Conservation (phyloP, 2,113 vertebrate species). For the Ailurus styani region DNA sequence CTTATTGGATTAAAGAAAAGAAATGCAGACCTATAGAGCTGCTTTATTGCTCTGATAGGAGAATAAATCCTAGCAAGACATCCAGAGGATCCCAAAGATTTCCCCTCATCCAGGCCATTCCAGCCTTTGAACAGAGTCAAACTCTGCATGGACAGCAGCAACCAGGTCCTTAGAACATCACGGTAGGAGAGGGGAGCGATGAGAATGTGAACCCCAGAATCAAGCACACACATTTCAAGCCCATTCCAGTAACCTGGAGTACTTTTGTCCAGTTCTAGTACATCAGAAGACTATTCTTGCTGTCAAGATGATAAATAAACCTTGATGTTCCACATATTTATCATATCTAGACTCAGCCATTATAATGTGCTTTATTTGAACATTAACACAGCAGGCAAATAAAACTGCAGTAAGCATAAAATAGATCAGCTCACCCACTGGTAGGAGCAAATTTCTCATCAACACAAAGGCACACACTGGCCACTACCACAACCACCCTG, state of each 20-base stretch:
- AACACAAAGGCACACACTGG: fast-evolving
- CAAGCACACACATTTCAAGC: not conserved
- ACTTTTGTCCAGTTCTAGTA: not conserved
- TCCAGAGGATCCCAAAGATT: not conserved
- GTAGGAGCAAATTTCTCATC: not conserved
- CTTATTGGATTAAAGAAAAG: not conserved
- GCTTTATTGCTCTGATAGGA: not conserved
- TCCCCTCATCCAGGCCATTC: too few species aligned
- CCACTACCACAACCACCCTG: fast-evolving
- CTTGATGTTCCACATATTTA: not conserved
- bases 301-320: conserved; percentile 57
- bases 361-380: conserved; percentile 30
- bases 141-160: not conserved
- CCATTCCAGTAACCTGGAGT: not conserved
- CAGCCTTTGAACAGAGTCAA: not conserved
- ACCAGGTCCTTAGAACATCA: not conserved
- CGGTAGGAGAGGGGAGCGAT: not conserved
- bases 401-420: not conserved
- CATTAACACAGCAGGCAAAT: conserved; percentile 18
- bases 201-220: not conserved
- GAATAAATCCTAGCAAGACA: not conserved
- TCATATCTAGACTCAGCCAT: conserved; percentile 41
- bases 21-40: not conserved
- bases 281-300: not conserved
- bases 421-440: not conserved